These are phyloP conservation scores for Taenaris catops DNA, from an alignment of 2,888 invertebrate genomes.

Conservation along the genomic window DNA sequence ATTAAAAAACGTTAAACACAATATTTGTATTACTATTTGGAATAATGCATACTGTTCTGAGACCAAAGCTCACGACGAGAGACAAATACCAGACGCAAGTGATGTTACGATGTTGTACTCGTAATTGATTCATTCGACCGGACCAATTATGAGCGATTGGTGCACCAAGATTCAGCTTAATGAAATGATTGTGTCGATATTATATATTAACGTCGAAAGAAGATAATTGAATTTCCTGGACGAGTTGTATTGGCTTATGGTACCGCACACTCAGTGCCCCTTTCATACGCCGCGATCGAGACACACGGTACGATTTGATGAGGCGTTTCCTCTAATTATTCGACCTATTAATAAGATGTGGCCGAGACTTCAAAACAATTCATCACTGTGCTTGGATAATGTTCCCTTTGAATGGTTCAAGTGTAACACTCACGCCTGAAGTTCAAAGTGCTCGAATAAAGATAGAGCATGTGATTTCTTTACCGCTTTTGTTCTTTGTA, in stretches of 20 bases:
- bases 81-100: conserved; percentile 14
- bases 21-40: too few relatives aligned
- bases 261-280: conserved; percentile 51
- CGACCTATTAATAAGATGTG: conserved; percentile 68
- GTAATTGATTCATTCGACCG: conserved; percentile 51
- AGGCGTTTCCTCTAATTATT: conserved; percentile 76
- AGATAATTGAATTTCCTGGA: conserved; percentile 78
- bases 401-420: conserved; percentile 38
- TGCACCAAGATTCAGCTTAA: conserved; percentile 64
- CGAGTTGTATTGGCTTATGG: conserved; percentile 52
- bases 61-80: conserved; percentile 2
- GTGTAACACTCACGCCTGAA: conserved; percentile 15
- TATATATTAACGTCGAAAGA: conserved; percentile 70
- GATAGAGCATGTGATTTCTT: too few relatives aligned
- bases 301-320: conserved; percentile 53
- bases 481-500: too few relatives aligned
- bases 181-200: conserved; percentile 77
- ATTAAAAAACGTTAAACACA: too few relatives aligned
- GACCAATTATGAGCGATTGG: conserved; percentile 60
- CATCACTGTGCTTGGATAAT: conserved; percentile 47
- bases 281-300: conserved; percentile 45
- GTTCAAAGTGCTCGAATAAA: conserved; percentile 11
- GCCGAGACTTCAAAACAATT: conserved; percentile 42
- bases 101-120: conserved; percentile 13
- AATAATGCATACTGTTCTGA: too few relatives aligned